phyloP scores from a whole-genome alignment of 2,113 vertebrate genomes.

The Centropristis striata region DNA sequence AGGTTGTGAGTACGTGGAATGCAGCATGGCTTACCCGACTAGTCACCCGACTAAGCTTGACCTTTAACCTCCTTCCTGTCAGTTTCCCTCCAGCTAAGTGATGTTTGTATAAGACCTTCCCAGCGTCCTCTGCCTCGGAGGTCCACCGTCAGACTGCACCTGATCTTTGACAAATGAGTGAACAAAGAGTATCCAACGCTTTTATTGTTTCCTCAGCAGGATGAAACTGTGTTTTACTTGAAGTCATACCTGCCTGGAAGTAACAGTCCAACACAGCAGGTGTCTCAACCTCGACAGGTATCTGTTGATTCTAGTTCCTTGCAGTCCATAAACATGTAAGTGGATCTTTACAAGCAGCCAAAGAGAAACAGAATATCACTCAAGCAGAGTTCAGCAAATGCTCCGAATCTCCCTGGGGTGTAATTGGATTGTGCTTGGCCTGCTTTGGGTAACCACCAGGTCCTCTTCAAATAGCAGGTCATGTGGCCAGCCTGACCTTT shows the following conservation, averaged over 20 bases:
- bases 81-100: constrained; percentile 33
- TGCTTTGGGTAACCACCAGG: constrained; percentile 64
- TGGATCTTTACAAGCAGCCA: constrained; percentile 65
- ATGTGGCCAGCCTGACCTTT: constrained; percentile 81
- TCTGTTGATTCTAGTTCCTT: constrained; percentile 63
- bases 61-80: constrained; percentile 61
- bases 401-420: constrained; percentile 69
- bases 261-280: constrained; percentile 5
- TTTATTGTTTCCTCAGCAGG: not conserved
- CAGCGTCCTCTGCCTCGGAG: constrained; percentile 18
- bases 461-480: constrained; percentile 75
- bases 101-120: constrained; percentile 57
- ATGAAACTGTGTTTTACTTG: not conserved
- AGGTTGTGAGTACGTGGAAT: constrained; percentile 40
- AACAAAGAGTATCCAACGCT: not conserved
- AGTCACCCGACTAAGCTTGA: constrained; percentile 35
- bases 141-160: constrained; percentile 15
- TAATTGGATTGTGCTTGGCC: constrained; percentile 75
- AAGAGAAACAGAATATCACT: constrained; percentile 64
- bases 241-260: not conserved
- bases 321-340: constrained; percentile 60
- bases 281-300: constrained; percentile 39
- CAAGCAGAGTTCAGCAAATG: constrained; percentile 68
- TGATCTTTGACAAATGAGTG: constrained; percentile 35
- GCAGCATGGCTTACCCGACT: constrained; percentile 17